Base-by-base conservation (phyloP, 1,140 invertebrate species). In the Zaprionus lachaisei region DNA sequence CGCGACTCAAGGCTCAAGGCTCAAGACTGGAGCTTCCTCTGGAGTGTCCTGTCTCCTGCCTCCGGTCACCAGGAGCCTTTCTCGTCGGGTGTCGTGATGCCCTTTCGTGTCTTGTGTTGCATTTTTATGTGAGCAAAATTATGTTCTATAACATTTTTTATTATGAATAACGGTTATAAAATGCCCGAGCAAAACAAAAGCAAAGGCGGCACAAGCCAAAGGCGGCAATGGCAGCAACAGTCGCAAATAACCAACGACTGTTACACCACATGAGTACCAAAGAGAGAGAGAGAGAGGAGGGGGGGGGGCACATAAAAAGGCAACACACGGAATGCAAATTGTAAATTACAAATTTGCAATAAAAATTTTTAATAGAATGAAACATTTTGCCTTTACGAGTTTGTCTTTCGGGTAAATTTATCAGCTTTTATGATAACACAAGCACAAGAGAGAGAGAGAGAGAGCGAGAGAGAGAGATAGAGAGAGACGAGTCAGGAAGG, bases 331-430 rank as follows among this genome's bases (percentile, higher is more conserved):
- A 92, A 92, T 92, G 91, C 91, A 92, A 92, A 92, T 92, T 92
- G 91, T 92, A 92, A 92, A 92, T 92, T 92, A 92, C 86, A 92
- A 92, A 92, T 92, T 92, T 92, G 91, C 91, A 92, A 92, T 92
- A 92, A 92, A 92, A 92, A 91, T 92, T 84, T 92, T 91, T 92
- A 92, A 92, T 92, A 92, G 91, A 92, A 92, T 92, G 87, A 92
- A 90, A 91, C 83, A 92, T 92, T 92, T 92, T 92, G 91, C 79
- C 81, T 91, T 91, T 92, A 92, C 84, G 90, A 84, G 85, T 86
- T 92, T 86, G 83, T 91, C 81, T 84, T 87, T 82, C 70, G 79
- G 76, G 72, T 80, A 75, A 87, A 92, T 92, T 92, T 92, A 91
- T 91, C 89, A 91, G 83, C 79, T 91, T 91, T 91, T 91, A 91